Conservation (phyloP, 2,888 invertebrate genomes). For the Mechanitis mazaeus region DNA sequence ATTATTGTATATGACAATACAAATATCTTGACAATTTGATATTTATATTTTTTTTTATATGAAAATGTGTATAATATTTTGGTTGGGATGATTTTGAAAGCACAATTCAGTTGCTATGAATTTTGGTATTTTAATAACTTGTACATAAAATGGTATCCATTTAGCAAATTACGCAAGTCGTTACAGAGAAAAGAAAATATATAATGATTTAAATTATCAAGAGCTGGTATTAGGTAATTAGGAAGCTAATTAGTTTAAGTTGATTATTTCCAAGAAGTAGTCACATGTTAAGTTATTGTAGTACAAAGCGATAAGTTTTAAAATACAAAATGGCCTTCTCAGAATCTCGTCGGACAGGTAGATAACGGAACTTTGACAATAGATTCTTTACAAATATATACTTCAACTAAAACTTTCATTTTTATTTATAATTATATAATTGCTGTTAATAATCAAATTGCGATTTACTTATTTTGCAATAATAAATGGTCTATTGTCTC, state of each 20-base stretch:
- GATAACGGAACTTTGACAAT: constrained; percentile 68
- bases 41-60: too few species aligned
- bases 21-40: not conserved
- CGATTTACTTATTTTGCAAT: constrained; percentile 6
- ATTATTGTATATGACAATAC: not conserved
- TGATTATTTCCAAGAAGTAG: constrained; percentile 56
- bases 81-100: too few species aligned
- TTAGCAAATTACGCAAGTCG: too few species aligned
- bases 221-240: constrained; percentile 16
- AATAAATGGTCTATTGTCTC: too few species aligned
- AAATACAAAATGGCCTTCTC: constrained; percentile 69
- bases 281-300: constrained; percentile 44
- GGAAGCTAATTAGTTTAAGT: constrained; percentile 47
- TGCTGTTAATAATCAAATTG: constrained; percentile 14
- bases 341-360: constrained; percentile 70
- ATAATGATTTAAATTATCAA: not conserved
- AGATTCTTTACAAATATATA: constrained; percentile 24
- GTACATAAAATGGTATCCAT: too few species aligned
- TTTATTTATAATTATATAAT: constrained; percentile 14
- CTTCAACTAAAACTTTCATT: not conserved
- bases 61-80: too few species aligned
- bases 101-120: too few species aligned
- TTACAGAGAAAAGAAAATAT: too few species aligned
- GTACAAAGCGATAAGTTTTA: constrained; percentile 70
- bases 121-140: too few species aligned